These are phyloP conservation scores for Crax fasciolata DNA, from an alignment of 2,797 vertebrate species.

Conservation along the genomic window DNA sequence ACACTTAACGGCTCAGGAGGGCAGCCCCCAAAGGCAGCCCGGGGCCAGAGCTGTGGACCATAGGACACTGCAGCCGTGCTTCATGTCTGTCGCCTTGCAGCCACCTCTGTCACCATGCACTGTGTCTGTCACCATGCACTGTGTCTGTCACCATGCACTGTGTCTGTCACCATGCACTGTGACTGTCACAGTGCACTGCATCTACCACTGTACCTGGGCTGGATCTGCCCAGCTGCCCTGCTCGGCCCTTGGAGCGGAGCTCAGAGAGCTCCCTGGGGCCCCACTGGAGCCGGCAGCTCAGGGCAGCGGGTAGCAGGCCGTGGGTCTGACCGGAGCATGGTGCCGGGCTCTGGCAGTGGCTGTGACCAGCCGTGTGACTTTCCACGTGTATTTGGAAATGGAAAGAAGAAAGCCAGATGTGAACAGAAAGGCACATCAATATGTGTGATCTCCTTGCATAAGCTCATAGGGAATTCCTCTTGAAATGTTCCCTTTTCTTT, in stretches of 20 bases:
- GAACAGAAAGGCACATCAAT: background rate
- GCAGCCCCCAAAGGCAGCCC: rapidly evolving
- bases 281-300: background rate
- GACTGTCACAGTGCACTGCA: no score
- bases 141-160: no score
- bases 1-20: rapidly evolving
- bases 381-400: background rate
- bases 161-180: no score
- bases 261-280: background rate
- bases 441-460: background rate
- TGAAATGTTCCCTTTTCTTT: background rate
- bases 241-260: background rate
- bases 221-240: background rate
- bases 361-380: background rate
- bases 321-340: background rate
- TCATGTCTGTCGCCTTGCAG: background rate
- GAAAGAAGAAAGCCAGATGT: background rate
- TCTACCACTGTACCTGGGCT: no score
- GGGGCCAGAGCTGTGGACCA: background rate
- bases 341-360: background rate
- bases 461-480: slow-evolving; percentile 36
- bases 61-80: background rate
- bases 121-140: background rate
- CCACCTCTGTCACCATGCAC: no score
- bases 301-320: background rate